A percentile compares a stretch with the other conserved stretches of the same genome.
Evolutionary conservation across 2,113 vertebrate species (phyloP).

Genomic region (Pelecanus crispus): DNA sequence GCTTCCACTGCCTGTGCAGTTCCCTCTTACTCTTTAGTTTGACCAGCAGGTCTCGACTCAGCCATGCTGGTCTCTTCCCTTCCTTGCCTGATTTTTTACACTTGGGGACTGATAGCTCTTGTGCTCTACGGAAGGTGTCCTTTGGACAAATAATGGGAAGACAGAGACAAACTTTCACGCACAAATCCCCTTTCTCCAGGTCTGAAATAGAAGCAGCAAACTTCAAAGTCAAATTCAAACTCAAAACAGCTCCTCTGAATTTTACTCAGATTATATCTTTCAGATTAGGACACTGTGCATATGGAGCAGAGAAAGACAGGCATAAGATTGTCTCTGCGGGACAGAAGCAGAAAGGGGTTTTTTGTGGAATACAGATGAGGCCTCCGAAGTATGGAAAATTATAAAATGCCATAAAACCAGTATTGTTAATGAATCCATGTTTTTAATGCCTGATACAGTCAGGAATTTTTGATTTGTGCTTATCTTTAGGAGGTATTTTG

Average conservation of each 20-base stretch:
- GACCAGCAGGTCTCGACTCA: too few species aligned
- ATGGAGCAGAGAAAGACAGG: not conserved
- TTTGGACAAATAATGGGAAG: not conserved
- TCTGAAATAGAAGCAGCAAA: not conserved
- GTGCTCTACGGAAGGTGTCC: too few species aligned
- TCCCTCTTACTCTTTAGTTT: too few species aligned
- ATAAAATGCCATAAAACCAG: not conserved
- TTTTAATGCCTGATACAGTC: not conserved
- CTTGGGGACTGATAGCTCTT: too few species aligned
- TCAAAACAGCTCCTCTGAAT: not conserved
- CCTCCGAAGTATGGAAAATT: not conserved
- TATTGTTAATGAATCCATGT: not conserved
- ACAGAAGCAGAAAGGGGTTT: not conserved
- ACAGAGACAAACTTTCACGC: not conserved
- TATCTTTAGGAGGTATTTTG: not conserved
- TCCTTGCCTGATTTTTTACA: too few species aligned
- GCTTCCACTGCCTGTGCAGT: too few species aligned
- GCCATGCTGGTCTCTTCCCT: too few species aligned
- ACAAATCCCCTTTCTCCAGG: not conserved
- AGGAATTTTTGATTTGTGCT: not conserved
- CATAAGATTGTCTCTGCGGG: not conserved
- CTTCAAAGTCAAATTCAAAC: not conserved
- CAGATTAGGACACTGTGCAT: not conserved
- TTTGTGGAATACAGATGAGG: not conserved
- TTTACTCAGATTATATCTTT: not conserved